Evolutionary conservation across 2,113 vertebrate genomes (phyloP).

Genomic region (Trematomus loennbergii): DNA sequence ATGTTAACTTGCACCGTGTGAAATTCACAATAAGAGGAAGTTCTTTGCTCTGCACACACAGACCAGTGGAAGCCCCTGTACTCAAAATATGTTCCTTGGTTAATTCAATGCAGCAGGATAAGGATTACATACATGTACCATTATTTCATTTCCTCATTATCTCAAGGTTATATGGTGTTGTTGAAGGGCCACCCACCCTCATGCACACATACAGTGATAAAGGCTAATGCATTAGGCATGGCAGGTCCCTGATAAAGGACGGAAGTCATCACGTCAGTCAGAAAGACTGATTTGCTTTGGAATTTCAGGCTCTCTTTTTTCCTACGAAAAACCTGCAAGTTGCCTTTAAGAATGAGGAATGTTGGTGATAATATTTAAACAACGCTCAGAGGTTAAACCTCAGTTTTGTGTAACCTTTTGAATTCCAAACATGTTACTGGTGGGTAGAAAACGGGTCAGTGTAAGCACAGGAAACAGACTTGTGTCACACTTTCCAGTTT

Average conservation of each 20-base stretch:
- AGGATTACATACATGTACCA: constrained; percentile 37
- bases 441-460: constrained; percentile 36
- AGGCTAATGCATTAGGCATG: constrained; percentile 54
- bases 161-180: constrained; percentile 42
- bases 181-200: constrained; percentile 34
- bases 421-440: constrained; percentile 41
- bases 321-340: constrained; percentile 26
- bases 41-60: constrained; percentile 2
- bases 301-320: constrained; percentile 69
- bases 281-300: constrained; percentile 61
- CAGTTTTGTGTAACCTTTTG: constrained; percentile 42
- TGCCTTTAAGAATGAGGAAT: constrained; percentile 37
- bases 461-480: constrained; percentile 43
- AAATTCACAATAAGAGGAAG: constrained; percentile 40
- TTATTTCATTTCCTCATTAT: constrained; percentile 70
- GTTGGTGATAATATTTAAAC: constrained; percentile 58
- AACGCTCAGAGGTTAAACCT: constrained; percentile 45
- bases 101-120: constrained; percentile 41
- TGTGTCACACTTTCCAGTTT: constrained; percentile 63
- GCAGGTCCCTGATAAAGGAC: constrained; percentile 52
- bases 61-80: constrained; percentile 5
- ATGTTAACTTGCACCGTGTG: constrained; percentile 5
- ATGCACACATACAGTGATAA: constrained; percentile 40
- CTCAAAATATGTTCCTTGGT: constrained; percentile 57
- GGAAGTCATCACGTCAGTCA: constrained; percentile 65